Conservation (phyloP, 2,888 invertebrate species). For the Hoplodrina blanda region DNA sequence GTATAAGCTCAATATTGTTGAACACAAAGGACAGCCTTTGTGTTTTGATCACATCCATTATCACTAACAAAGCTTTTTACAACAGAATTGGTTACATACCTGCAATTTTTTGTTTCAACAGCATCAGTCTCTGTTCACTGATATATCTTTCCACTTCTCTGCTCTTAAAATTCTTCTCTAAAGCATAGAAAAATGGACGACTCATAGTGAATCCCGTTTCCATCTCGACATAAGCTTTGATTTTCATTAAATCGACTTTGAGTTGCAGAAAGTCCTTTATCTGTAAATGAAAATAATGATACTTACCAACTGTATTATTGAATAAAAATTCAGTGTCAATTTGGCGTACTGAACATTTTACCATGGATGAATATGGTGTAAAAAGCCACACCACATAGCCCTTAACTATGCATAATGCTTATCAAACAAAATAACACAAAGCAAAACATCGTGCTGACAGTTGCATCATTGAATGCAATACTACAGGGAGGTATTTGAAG, state of each 20-base stretch:
- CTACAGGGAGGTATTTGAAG: no score
- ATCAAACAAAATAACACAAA: no score
- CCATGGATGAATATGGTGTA: no score
- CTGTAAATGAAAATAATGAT: conserved; percentile 54
- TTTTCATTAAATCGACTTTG: conserved; percentile 69
- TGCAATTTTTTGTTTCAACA: conserved; percentile 71
- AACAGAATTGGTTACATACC: conserved; percentile 56
- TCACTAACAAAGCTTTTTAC: no score
- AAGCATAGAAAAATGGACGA: conserved; percentile 67
- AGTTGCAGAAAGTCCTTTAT: conserved; percentile 73
- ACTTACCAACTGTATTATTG: not conserved
- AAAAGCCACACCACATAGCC: no score
- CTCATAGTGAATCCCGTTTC: conserved; percentile 72
- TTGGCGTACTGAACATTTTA: no score
- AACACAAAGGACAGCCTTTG: no score
- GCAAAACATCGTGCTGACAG: no score
- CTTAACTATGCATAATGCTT: no score
- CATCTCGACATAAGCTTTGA: conserved; percentile 71
- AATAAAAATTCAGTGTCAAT: not conserved
- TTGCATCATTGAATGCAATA: no score
- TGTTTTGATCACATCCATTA: no score
- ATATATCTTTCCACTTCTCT: conserved; percentile 67
- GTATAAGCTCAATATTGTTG: no score
- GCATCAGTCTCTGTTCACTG: conserved; percentile 64
- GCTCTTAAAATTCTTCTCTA: conserved; percentile 70